Conservation (phyloP, 2,113 vertebrate genomes). For the Forbesichthys agassizii region DNA sequence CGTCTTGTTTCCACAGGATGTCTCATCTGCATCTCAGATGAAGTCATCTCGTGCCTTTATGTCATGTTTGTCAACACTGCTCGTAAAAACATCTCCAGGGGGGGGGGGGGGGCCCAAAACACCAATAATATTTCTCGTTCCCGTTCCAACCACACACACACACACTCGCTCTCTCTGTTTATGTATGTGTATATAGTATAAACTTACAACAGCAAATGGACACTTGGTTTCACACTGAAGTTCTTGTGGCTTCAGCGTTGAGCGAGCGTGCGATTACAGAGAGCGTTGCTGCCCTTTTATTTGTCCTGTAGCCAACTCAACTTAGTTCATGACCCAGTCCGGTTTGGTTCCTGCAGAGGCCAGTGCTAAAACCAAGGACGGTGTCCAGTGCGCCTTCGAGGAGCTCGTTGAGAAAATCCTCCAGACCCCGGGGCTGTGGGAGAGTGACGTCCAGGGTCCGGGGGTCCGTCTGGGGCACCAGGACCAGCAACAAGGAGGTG, state of each 20-base stretch:
- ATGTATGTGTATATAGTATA: too few relatives aligned
- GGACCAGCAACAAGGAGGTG: slow-evolving; percentile 74
- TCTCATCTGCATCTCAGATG: slow-evolving; percentile 19
- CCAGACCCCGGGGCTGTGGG: slow-evolving; percentile 94
- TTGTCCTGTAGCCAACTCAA: slow-evolving; percentile 10
- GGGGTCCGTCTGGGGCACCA: slow-evolving; percentile 81
- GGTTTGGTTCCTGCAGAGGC: slow-evolving; percentile 79
- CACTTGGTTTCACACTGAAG: background rate
- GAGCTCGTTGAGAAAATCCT: slow-evolving; percentile 98
- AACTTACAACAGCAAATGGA: background rate
- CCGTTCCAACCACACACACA: background rate
- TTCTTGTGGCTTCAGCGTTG: background rate
- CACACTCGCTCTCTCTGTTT: too few relatives aligned
- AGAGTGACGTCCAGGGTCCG: slow-evolving; percentile 88
- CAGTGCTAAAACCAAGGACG: slow-evolving; percentile 94
- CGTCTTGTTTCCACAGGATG: slow-evolving; percentile 40
- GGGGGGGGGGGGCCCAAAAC: too few relatives aligned
- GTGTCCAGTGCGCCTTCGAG: slow-evolving; percentile 96
- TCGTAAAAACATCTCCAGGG: too few relatives aligned
- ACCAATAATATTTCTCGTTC: too few relatives aligned
- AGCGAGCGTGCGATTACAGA: background rate
- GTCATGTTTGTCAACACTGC: slow-evolving; percentile 35
- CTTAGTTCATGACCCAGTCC: slow-evolving; percentile 1
- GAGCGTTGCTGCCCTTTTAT: background rate
- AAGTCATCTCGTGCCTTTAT: slow-evolving; percentile 41